phyloP scores from a whole-genome alignment of 1,140 invertebrate genomes.

The Tetragonula clypearis region DNA sequence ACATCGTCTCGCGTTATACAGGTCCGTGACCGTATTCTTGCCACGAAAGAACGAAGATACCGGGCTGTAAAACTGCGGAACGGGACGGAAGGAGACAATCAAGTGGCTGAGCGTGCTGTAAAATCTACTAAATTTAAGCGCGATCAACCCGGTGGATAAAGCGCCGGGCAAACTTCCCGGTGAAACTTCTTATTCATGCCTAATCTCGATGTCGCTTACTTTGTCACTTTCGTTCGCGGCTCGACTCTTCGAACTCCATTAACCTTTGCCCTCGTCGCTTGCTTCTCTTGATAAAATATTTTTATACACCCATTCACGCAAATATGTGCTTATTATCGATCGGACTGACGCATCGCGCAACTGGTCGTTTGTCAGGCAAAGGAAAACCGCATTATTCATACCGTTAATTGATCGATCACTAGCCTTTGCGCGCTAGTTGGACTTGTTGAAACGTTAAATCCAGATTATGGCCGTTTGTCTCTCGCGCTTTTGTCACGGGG shows the following conservation, averaged over 20 bases:
- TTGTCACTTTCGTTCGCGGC: neutral
- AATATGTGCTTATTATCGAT: neutral
- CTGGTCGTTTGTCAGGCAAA: neutral
- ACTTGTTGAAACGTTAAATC: neutral
- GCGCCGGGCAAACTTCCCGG: neutral
- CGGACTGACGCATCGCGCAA: no score
- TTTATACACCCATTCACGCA: neutral
- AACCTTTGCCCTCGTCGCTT: neutral
- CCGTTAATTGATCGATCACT: neutral
- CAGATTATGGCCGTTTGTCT: neutral
- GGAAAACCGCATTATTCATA: neutral
- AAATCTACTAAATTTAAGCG: slow-evolving; percentile 30
- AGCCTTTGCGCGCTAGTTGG: neutral
- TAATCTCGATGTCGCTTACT: slow-evolving; percentile 1
- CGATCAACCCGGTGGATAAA: slow-evolving; percentile 39
- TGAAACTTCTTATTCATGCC: neutral
- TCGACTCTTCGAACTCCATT: neutral
- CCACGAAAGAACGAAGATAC: neutral
- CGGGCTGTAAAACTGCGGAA: neutral
- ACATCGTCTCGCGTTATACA: slow-evolving; percentile 44
- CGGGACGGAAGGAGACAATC: neutral
- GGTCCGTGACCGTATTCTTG: slow-evolving; percentile 33
- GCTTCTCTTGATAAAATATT: neutral
- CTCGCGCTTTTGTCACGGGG: neutral
- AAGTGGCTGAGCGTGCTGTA: neutral